Evolutionary conservation across 2,797 vertebrate genomes (phyloP), one percentile per base, ranked within the genome.

Genomic region (Furcifer pardalis): DNA sequence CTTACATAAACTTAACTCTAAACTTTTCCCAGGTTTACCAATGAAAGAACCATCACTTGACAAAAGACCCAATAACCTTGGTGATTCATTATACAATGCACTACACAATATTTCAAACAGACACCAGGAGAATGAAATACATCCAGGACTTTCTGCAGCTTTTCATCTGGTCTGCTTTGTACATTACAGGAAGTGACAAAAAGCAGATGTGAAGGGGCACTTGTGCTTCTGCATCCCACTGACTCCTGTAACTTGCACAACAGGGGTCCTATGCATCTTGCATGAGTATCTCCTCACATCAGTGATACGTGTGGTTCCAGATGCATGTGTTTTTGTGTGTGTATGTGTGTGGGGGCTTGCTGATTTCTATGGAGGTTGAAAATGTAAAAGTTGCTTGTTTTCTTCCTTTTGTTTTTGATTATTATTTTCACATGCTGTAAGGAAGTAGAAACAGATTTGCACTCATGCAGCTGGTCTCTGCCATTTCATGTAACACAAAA

Each of bases 51-150:
- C 56, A 79, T 83, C 74, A 76, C 46, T 73, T 86, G n/a, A 84
- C 35, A 89, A 76, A 77, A 89, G 76, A 77, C 37, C 75, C 90
- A 44, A 60, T 88, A 82, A 88, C 30, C 52, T 46, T 78, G 37
- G 37, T 74, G 76, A 91, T 84, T 49, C 52, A 56, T 90, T 81
- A 91, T n/a, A 84, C 2, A 88, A 0, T 30, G 49, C 13, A 40
- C 12, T 62, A 49, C 13, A 40, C 12, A 62, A 8, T 84, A 69
- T 86, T 91, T 84, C 1, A 8, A 84, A 76, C 23, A 81, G 78
- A 80, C 85, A 27, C 62, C 17, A 56, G 15, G 19, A 56, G 52
- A 56, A 56, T 56, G 15, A 56, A 56, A 56, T 56, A 56, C 21
- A 7, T 15, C n/a, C 19, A 59, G 6, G 79, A 15, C 46, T 88